Evolutionary conservation across 2,113 vertebrate species (phyloP).

Genomic region (Thryonomys swinderianus): DNA sequence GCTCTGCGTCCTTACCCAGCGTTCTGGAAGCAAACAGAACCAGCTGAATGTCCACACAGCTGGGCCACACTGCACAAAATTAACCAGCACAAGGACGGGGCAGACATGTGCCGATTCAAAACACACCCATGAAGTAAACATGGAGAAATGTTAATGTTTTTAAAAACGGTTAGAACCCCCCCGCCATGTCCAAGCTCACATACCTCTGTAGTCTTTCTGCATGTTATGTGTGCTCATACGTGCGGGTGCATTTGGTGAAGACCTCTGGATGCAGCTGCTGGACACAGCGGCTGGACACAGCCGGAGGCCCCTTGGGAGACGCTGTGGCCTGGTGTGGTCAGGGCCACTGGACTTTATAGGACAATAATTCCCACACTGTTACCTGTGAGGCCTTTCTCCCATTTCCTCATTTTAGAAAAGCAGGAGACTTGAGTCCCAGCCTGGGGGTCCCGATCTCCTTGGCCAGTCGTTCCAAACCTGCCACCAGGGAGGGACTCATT

Average conservation of each 20-base stretch:
- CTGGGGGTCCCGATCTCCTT: neutral
- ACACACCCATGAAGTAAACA: neutral
- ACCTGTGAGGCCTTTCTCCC: neutral
- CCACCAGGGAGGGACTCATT: neutral
- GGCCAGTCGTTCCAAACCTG: neutral
- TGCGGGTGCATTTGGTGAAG: neutral
- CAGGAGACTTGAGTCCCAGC: neutral
- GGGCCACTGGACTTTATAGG: neutral
- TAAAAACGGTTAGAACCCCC: neutral
- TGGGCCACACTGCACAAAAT: neutral
- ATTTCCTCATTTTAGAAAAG: neutral
- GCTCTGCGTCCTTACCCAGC: neutral
- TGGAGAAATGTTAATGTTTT: neutral
- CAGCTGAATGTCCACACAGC: neutral
- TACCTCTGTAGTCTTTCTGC: neutral
- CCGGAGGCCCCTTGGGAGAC: neutral
- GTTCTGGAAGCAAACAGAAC: neutral
- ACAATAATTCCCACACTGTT: neutral
- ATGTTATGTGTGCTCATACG: neutral
- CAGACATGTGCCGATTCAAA: neutral
- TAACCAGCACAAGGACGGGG: neutral
- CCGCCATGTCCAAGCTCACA: neutral
- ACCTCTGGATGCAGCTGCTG: too few relatives aligned
- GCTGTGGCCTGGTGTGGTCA: neutral
- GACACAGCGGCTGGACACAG: neutral